A percentile compares a stretch with the other conserved stretches of the same genome.
Conservation (phyloP, 2,797 vertebrate genomes). For the Cuculus canorus region DNA sequence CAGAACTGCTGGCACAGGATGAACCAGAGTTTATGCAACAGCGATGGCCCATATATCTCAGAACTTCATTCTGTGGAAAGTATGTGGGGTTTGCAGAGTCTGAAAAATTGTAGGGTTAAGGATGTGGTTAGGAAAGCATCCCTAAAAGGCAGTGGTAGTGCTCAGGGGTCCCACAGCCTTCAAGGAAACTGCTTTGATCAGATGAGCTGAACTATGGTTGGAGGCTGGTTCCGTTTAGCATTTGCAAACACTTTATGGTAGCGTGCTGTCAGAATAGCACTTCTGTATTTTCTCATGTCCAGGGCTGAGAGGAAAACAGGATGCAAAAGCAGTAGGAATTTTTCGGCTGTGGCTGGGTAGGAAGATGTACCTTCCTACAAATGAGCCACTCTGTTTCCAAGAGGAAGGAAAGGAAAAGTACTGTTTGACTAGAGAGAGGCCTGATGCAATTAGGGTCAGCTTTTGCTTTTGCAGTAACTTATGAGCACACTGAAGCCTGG, state of each 20-base stretch:
- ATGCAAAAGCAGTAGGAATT: not conserved
- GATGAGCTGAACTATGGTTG: not conserved
- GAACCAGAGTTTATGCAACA: not conserved
- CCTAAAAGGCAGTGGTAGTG: not conserved
- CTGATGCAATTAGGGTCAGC: not conserved
- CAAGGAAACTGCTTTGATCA: not conserved
- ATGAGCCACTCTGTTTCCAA: not conserved
- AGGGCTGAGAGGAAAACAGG: not conserved
- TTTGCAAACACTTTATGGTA: not conserved
- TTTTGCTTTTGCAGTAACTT: not conserved
- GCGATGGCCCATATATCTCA: accelerated
- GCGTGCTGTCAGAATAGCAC: accelerated
- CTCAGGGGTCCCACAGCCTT: not conserved
- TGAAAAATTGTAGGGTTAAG: not conserved
- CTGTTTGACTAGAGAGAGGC: not conserved
- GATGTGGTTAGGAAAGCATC: not conserved
- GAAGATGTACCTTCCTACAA: not conserved
- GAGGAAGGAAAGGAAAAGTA: not conserved
- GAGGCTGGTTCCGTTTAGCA: not conserved
- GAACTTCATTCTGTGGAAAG: not conserved
- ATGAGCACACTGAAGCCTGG: not conserved
- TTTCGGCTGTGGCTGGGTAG: not conserved
- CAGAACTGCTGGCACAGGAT: not conserved
- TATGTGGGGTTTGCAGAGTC: not conserved
- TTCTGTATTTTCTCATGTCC: not conserved